These are phyloP conservation scores for Leptobrachium ailaonicum DNA, from an alignment of 2,113 vertebrate species.

Conservation along the genomic window DNA sequence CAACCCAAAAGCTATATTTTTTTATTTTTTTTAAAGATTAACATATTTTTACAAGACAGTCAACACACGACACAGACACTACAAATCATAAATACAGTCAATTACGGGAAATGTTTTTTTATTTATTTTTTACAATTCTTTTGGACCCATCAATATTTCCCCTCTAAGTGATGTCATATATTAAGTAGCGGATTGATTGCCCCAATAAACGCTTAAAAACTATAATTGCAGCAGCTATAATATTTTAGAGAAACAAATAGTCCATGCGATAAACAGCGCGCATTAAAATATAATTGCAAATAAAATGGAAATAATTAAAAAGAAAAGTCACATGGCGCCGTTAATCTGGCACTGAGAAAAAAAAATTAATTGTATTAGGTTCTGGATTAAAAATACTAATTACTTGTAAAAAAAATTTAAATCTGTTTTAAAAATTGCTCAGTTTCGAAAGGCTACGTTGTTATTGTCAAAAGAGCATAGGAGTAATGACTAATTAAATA, in stretches of 20 bases:
- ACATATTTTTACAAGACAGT: constrained; percentile 60
- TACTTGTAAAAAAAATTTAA: constrained; percentile 1
- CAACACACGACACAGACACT: constrained; percentile 50
- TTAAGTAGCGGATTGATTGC: constrained; percentile 37
- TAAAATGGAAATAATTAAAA: constrained; percentile 48
- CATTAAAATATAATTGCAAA: constrained; percentile 50
- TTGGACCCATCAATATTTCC: constrained; percentile 42
- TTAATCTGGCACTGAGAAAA: background rate
- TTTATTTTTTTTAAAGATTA: constrained; percentile 57
- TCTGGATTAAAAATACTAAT: constrained; percentile 40
- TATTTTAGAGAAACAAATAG: constrained; percentile 33
- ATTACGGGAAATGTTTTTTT: constrained; percentile 48
- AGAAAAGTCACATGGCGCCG: constrained; percentile 34
- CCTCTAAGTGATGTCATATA: constrained; percentile 41
- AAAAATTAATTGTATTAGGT: background rate
- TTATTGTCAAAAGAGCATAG: constrained; percentile 9
- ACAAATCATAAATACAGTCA: constrained; percentile 40
- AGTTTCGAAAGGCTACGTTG: background rate
- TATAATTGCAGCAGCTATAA: constrained; percentile 37
- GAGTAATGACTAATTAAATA: constrained; percentile 13
- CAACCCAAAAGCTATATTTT: constrained; percentile 62
- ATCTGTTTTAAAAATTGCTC: constrained; percentile 23
- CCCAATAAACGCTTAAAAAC: constrained; percentile 46
- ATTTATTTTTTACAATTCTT: constrained; percentile 22
- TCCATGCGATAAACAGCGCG: constrained; percentile 45